phyloP scores from a whole-genome alignment of 2,113 vertebrate genomes.

The Martes martes region DNA sequence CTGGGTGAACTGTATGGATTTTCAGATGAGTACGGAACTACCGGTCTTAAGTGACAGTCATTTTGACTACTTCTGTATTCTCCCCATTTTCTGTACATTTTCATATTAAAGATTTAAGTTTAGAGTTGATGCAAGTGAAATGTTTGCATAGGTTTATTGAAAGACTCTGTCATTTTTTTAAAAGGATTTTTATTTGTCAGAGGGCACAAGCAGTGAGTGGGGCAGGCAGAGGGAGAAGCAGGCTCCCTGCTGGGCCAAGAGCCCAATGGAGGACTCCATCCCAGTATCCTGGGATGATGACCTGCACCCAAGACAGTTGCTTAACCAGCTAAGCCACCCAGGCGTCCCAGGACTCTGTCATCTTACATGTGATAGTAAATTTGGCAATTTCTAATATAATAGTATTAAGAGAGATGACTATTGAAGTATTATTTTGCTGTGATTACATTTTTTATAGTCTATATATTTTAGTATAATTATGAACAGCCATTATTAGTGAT shows the following conservation, averaged over 20 bases:
- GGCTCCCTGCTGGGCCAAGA: background rate
- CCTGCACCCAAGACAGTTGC: background rate
- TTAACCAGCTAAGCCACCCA: background rate
- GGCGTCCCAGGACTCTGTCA: background rate
- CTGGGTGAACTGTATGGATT: background rate
- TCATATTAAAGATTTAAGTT: background rate
- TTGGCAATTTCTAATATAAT: background rate
- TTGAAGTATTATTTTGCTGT: background rate
- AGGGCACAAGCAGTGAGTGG: background rate
- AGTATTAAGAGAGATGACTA: background rate
- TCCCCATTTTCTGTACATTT: background rate
- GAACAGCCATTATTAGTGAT: background rate
- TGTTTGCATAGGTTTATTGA: background rate
- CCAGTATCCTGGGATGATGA: background rate
- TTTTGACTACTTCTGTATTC: background rate
- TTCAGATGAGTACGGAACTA: background rate
- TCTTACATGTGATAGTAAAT: background rate
- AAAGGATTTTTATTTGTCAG: background rate
- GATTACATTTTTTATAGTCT: background rate
- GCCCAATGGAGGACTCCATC: background rate
- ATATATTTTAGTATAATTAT: background rate
- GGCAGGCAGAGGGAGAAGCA: background rate
- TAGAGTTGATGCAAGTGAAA: background rate
- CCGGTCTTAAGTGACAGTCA: background rate
- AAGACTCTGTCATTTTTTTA: background rate